Evolutionary conservation across 1,140 invertebrate genomes (phyloP).

Genomic region (Orussus abietinus): DNA sequence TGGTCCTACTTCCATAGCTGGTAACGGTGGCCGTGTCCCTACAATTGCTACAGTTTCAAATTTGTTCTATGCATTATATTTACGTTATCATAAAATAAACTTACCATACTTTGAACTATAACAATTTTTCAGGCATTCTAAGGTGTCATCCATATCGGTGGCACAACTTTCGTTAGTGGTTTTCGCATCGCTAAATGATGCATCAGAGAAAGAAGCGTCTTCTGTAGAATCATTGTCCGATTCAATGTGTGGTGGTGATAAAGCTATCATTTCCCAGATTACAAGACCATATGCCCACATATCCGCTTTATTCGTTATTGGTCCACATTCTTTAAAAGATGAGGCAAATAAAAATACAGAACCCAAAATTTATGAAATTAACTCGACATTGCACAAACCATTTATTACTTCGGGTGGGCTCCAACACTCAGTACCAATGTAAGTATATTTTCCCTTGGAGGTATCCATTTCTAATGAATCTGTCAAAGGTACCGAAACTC

Average conservation of each 20-base stretch:
- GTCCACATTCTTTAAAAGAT: slow-evolving; percentile 41
- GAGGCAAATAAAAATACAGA: slow-evolving; percentile 1
- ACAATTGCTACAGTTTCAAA: slow-evolving; percentile 22
- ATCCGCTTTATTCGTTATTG: slow-evolving; percentile 69
- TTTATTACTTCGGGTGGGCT: slow-evolving; percentile 69
- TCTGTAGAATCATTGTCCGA: slow-evolving; percentile 30
- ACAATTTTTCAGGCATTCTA: no score
- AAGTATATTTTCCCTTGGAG: slow-evolving; percentile 55
- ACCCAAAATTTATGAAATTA: slow-evolving; percentile 7
- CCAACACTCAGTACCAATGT: slow-evolving; percentile 70
- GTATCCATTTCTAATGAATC: slow-evolving; percentile 61
- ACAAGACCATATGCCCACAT: slow-evolving; percentile 76
- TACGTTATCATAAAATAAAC: slow-evolving; percentile 4
- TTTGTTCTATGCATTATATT: not conserved
- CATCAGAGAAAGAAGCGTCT: slow-evolving; percentile 33
- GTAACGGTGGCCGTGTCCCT: slow-evolving; percentile 67
- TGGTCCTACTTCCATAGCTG: slow-evolving; percentile 58
- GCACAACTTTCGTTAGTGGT: no score
- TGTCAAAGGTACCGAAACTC: slow-evolving; percentile 69
- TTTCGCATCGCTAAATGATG: no score
- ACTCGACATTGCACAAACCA: slow-evolving; percentile 24
- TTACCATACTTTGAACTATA: no score
- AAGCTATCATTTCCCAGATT: slow-evolving; percentile 77
- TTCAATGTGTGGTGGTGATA: slow-evolving; percentile 62
- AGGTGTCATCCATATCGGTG: slow-evolving; percentile 30